A percentile compares a stretch with the other conserved stretches of the same genome.
Evolutionary conservation across 1,140 invertebrate species (phyloP).

Genomic region (Cecropterus lyciades): DNA sequence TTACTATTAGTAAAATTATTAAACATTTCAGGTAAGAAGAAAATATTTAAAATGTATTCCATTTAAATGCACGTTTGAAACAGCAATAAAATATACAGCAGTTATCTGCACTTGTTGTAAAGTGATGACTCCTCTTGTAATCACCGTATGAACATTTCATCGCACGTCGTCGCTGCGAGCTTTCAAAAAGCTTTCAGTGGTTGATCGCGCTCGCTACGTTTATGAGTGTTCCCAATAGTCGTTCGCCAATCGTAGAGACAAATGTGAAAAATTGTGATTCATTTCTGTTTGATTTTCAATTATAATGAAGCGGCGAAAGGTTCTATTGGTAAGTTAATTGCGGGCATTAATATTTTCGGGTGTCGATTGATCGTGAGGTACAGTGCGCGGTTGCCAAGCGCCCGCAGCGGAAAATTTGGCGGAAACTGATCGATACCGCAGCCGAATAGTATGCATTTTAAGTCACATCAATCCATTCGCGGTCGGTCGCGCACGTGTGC

Average conservation of each 20-base stretch:
- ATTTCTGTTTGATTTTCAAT: conserved; percentile 25
- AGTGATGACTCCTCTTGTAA: conserved; percentile 57
- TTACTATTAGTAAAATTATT: background rate
- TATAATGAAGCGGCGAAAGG: conserved; percentile 16
- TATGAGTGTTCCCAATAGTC: conserved; percentile 53
- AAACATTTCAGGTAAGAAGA: conserved; percentile 2
- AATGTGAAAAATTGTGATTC: conserved; percentile 40
- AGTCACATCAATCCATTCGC: conserved; percentile 76
- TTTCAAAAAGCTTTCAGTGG: conserved; percentile 79
- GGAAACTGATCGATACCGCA: conserved; percentile 69
- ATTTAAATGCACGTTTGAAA: conserved; percentile 27
- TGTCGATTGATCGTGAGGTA: conserved; percentile 52
- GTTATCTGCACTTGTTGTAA: conserved; percentile 49
- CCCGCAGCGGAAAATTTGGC: conserved; percentile 72
- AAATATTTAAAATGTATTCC: conserved; percentile 7
- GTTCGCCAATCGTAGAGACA: conserved; percentile 42
- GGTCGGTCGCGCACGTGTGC: conserved; percentile 65
- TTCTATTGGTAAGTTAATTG: conserved; percentile 21
- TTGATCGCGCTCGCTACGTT: conserved; percentile 65
- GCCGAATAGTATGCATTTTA: conserved; percentile 76
- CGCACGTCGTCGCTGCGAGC: conserved; percentile 62
- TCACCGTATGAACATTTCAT: conserved; percentile 65
- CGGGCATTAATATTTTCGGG: conserved; percentile 19
- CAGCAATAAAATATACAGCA: conserved; percentile 41
- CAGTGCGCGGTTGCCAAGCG: conserved; percentile 64